Conservation (phyloP, 2,113 vertebrate species). For the Eurystomus gularis region DNA sequence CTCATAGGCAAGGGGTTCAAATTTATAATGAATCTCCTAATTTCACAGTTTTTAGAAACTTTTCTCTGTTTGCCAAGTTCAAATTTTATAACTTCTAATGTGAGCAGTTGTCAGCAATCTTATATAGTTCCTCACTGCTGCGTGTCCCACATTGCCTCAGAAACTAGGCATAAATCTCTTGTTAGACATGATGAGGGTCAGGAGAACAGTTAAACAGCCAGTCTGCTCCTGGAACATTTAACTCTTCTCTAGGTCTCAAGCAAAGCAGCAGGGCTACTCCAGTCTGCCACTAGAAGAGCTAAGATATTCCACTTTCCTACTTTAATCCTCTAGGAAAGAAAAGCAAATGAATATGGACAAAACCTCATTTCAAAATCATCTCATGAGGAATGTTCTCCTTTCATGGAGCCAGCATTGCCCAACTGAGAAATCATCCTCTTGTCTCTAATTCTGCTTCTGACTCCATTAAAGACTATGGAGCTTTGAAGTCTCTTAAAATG, state of each 20-base stretch:
- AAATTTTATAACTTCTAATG: neutral
- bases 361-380: constrained; percentile 29
- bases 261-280: neutral
- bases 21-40: neutral
- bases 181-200: neutral
- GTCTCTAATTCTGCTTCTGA: neutral
- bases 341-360: constrained; percentile 38
- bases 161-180: neutral
- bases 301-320: neutral
- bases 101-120: neutral
- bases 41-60: neutral
- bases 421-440: constrained; percentile 26
- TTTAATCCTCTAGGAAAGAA: constrained; percentile 15
- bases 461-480: neutral
- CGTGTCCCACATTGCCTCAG: neutral
- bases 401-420: neutral
- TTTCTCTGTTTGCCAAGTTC: neutral
- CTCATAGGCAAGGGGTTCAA: neutral
- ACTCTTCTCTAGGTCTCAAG: neutral
- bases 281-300: neutral
- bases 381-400: neutral
- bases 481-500: constrained; percentile 30
- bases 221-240: neutral
- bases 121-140: neutral
- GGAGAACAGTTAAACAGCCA: neutral